phyloP scores from a whole-genome alignment of 2,888 invertebrate genomes.

The Eupelmus urozonus region DNA sequence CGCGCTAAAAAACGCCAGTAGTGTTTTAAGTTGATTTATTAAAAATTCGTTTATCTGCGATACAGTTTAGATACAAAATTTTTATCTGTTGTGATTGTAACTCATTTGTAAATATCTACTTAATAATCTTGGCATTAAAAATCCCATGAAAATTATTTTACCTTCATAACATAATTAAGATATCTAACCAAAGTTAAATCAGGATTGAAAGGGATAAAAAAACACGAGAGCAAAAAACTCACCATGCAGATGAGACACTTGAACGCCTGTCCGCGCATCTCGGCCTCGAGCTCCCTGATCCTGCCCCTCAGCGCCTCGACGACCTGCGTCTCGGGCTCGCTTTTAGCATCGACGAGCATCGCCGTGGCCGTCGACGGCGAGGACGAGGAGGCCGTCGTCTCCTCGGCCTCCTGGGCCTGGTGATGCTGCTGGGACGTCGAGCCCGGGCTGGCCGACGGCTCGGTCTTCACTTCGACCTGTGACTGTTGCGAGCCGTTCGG shows the following conservation, averaged over 20 bases:
- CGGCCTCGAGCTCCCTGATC: constrained; percentile 86
- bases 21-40: constrained; percentile 10
- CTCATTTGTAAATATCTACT: too few relatives aligned
- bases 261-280: constrained; percentile 81
- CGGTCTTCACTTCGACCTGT: constrained; percentile 73
- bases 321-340: constrained; percentile 74
- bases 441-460: constrained; percentile 69
- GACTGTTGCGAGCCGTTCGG: constrained; percentile 72
- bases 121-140: too few relatives aligned
- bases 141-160: too few relatives aligned
- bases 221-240: too few relatives aligned
- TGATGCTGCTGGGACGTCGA: constrained; percentile 64
- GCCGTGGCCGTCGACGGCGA: constrained; percentile 40
- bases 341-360: constrained; percentile 51
- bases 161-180: too few relatives aligned
- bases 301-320: constrained; percentile 87
- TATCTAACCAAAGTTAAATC: too few relatives aligned
- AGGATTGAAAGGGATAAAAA: too few relatives aligned
- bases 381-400: constrained; percentile 2
- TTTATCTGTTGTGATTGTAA: too few relatives aligned
- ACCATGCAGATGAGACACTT: constrained; percentile 94
- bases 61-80: too few relatives aligned
- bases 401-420: constrained; percentile 65
- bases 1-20: not conserved
- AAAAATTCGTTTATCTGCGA: not conserved